phyloP scores from a whole-genome alignment of 2,113 vertebrate genomes.

The Laterallus jamaicensis region DNA sequence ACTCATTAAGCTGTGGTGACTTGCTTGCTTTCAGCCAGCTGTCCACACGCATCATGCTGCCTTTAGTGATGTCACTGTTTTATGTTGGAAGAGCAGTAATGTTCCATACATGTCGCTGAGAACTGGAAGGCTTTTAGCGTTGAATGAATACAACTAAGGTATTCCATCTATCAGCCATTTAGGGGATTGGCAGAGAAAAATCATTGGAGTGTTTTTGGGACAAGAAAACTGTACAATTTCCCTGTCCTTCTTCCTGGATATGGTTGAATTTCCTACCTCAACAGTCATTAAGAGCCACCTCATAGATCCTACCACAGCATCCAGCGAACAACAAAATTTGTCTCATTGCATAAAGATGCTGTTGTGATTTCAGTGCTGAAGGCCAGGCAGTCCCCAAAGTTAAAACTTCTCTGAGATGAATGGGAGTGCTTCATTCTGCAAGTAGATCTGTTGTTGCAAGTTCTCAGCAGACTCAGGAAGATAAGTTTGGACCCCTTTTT shows the following conservation, averaged over 20 bases:
- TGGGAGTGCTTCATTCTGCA: neutral
- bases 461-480: neutral
- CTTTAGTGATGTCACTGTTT: neutral
- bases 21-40: conserved; percentile 15
- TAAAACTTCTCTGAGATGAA: neutral
- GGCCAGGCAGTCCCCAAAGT: neutral
- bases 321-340: neutral
- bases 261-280: neutral
- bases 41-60: neutral
- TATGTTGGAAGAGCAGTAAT: conserved; percentile 3
- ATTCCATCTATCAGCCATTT: neutral
- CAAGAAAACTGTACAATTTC: neutral
- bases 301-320: neutral
- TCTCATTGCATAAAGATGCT: neutral
- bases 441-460: neutral
- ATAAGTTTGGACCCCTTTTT: neutral
- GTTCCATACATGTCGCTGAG: neutral
- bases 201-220: neutral
- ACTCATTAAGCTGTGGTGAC: conserved; percentile 26
- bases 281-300: neutral
- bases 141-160: neutral
- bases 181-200: neutral
- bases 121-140: conserved; percentile 17
- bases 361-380: neutral
- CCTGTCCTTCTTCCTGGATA: neutral